Base-by-base conservation (phyloP, 1,140 invertebrate genomes). In the Lineus longissimus region DNA sequence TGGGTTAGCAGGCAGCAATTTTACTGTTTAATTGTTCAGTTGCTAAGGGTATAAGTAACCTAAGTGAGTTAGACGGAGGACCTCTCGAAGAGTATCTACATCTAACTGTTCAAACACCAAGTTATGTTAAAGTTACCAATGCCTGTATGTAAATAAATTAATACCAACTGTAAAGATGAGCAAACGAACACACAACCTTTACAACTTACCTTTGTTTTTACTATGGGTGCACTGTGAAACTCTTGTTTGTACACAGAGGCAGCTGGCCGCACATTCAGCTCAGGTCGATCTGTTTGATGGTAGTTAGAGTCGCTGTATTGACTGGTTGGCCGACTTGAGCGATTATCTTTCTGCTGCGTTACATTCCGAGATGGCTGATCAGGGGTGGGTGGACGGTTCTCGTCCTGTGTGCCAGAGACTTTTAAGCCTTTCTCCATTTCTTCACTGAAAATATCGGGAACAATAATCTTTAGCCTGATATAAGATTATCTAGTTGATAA, bases 191-290 rank as follows among this genome's bases (percentile, higher is more conserved):
- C n/a, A n/a, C n/a, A n/a, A n/a, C n/a, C n/a, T n/a, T n/a, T n/a
- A n/a, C n/a, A n/a, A 7, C 47, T 23, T 51, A 51, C 47, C 25
- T 67, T 67, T 15, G 65, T 67, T 63, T 64, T 67, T 17, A 67
- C 65, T 17, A 64, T 67, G 13, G 62, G 62, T 30, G 65, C 65
- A 17, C 57, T 51, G 54, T 64, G 62, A 17, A 62, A 36, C 23
- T 59, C 41, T 11, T 54, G 30, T 40, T 54, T 64, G 17, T 67
- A 61, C n/a, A 67, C 58, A 15, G 54, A 47, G 17, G 40, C 40
- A 22, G 65, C 45, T 23, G 62, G 40, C 19, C 51, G 57, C 22
- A 66, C 22, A 19, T 23, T 51, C n/a, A 7, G 22, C 27, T 57
- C 61, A 15, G 19, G 17, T 7, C 6, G 17, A 57, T 57, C 30